Evolutionary conservation across 2,797 vertebrate species (phyloP), one percentile per base, ranked within the genome.

Genomic region (Cirrhinus mrigala): DNA sequence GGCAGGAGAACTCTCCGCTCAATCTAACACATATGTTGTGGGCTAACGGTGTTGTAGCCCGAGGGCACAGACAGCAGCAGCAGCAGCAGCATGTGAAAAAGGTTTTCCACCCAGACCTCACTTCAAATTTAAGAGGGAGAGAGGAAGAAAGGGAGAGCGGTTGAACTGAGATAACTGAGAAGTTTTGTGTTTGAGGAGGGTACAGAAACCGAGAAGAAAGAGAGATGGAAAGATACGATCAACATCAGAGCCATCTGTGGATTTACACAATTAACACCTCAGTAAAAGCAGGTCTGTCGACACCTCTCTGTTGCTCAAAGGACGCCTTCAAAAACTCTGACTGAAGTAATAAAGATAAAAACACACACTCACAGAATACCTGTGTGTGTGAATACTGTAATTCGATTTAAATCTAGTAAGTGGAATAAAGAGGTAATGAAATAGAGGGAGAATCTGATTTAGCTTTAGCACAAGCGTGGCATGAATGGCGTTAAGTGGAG

Each of bases 251-350:
- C 93, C 95, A 94, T 92, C 91, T 94, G 94, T 88, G 89, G 88
- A 94, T 95, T 94, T 94, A 94, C 91, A 90, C 93, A 92, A 93
- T 95, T 94, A 93, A 92, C 94, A 94, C 94, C 92, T 94, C 88
- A 89, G 90, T 88, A 73, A 12, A 88, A 81, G 86, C 90, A 91
- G 91, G 90, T 93, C 92, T 86, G 87, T 89, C 90, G 88, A 87
- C 89, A 87, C 88, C 88, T 89, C 91, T 74, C 0, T 22, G 89
- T 90, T 92, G 44, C 79, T 77, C 73, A 40, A 69, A 84, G 22
- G 78, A 78, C n/a, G 24, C 74, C 76, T 82, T 87, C 44, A 90
- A 85, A 87, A 81, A 20, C 71, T 69, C 73, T 87, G 77, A 91
- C 91, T 88, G 88, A n/a, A n/a, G n/a, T n/a, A n/a, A n/a, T n/a